Percentiles rank a stretch among this genome's conserved stretches.
Conservation (phyloP, 2,888 invertebrate genomes). For the Nomada hirtipes region DNA sequence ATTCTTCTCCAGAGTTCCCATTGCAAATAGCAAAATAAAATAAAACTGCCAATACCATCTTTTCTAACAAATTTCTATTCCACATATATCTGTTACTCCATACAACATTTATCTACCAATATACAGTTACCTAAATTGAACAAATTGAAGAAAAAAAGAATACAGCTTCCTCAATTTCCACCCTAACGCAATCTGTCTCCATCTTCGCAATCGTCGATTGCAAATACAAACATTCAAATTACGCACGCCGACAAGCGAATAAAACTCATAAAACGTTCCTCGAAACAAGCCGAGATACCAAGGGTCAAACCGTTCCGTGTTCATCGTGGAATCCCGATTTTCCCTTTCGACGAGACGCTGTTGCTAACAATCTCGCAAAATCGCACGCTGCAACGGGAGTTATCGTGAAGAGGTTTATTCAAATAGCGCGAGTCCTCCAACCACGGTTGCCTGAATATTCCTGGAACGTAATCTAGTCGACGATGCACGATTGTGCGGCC, state of each 20-base stretch:
- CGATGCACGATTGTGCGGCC: constrained; percentile 52
- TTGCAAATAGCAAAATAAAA: too few relatives aligned
- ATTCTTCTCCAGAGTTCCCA: too few relatives aligned
- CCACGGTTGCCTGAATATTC: constrained; percentile 57
- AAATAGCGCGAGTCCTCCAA: constrained; percentile 55
- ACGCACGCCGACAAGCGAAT: background rate
- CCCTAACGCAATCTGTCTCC: background rate
- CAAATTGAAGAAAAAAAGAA: too few relatives aligned
- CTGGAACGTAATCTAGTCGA: constrained; percentile 62
- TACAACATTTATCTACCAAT: too few relatives aligned
- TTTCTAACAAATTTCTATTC: too few relatives aligned
- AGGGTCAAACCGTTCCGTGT: background rate
- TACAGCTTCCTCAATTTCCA: too few relatives aligned
- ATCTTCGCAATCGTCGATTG: too few relatives aligned
- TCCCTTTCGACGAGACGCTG: constrained; percentile 10
- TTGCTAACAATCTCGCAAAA: constrained; percentile 47
- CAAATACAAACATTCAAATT: too few relatives aligned
- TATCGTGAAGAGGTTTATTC: constrained; percentile 62
- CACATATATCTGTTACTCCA: too few relatives aligned
- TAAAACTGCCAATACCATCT: too few relatives aligned
- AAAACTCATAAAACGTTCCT: background rate
- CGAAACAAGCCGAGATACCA: background rate
- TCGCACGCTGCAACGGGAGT: constrained; percentile 31
- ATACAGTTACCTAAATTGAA: too few relatives aligned
- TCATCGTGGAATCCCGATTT: constrained; percentile 22